Base-by-base conservation (phyloP, 1,140 invertebrate species). In the Lepidurus apus region DNA sequence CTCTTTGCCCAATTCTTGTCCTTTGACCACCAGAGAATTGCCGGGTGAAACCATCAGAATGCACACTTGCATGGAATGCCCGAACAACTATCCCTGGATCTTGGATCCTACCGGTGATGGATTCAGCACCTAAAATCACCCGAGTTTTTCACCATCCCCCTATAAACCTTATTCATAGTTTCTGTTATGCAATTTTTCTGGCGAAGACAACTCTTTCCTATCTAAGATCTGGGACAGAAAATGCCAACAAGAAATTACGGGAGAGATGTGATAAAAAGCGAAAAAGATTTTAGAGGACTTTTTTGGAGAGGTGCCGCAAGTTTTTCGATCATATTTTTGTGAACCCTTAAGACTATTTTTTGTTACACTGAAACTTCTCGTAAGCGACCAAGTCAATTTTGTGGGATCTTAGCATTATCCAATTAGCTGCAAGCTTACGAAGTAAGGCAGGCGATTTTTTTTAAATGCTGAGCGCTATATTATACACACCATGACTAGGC, bases 31-130 rank as follows among this genome's bases (percentile, higher is more conserved):
- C 78, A 80, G 79, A 47, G 95, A 97, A 86, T 86, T 97, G 80
- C 94, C 95, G 73, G 95, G 95, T 79, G 95, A 97, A 86, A 97
- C 93, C 43, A 88, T 96, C 26, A 91, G 94, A 83, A 88, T 97
- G 47, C 96, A 96, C 87, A 97, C 95, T 74, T 97, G 95, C 85
- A 94, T 96, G 92, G 94, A 96, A 85, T 97, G 95, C 85, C 95
- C 95, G 73, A 94, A 95, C 82, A 95, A 96, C 85, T 97, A 97
- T 84, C 95, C 95, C 42, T 97, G 95, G 95, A 91, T 97, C 82
- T 88, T 96, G 81, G 95, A 97, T 86, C 95, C 95, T 77, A 97
- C 95, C 81, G 95, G 95, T 81, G 95, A 97, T 87, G 95, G 95
- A 82, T 94, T 95, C 87, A 92, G 92, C 81, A 91, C 84, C 77